Evolutionary conservation across 2,113 vertebrate genomes (phyloP).

Genomic region (Dicentrarchus labrax): DNA sequence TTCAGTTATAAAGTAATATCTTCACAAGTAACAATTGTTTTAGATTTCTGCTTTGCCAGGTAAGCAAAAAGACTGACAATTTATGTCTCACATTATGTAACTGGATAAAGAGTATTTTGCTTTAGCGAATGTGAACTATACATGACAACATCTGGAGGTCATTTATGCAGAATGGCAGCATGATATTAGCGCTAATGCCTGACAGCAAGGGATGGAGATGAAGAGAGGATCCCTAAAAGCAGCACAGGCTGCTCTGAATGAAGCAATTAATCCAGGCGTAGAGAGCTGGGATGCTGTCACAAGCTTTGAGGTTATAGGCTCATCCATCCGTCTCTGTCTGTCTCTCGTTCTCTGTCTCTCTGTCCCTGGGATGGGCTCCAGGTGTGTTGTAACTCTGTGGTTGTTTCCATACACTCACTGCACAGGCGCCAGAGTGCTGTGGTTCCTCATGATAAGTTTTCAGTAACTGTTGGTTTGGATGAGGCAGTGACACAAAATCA

Average conservation of each 20-base stretch:
- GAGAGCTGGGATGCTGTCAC: slow-evolving; percentile 44
- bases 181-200: slow-evolving; percentile 61
- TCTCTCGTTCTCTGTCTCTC: slow-evolving; percentile 24
- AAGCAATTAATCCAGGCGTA: slow-evolving; percentile 36
- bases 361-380: slow-evolving; percentile 62
- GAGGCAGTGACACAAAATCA: slow-evolving; percentile 16
- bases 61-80: background rate
- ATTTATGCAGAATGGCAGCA: slow-evolving; percentile 66
- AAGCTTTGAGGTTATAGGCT: slow-evolving; percentile 51
- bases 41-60: background rate
- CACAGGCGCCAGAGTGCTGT: slow-evolving; percentile 55
- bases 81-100: slow-evolving; percentile 18
- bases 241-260: slow-evolving; percentile 12
- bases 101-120: slow-evolving; percentile 46
- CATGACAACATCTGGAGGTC: slow-evolving; percentile 79
- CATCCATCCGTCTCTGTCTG: slow-evolving; percentile 27
- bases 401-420: slow-evolving; percentile 47
- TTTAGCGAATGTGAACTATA: slow-evolving; percentile 48
- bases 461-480: slow-evolving; percentile 59
- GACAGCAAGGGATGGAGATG: slow-evolving; percentile 44
- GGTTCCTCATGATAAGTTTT: slow-evolving; percentile 48
- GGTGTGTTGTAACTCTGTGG: slow-evolving; percentile 71
- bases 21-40: background rate
- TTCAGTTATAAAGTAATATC: background rate
- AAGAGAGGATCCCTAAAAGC: slow-evolving; percentile 50